A percentile compares a stretch with the other conserved stretches of the same genome.
These are phyloP conservation scores for Oostethus manadensis DNA, from an alignment of 2,113 vertebrate species.

Conservation along the genomic window DNA sequence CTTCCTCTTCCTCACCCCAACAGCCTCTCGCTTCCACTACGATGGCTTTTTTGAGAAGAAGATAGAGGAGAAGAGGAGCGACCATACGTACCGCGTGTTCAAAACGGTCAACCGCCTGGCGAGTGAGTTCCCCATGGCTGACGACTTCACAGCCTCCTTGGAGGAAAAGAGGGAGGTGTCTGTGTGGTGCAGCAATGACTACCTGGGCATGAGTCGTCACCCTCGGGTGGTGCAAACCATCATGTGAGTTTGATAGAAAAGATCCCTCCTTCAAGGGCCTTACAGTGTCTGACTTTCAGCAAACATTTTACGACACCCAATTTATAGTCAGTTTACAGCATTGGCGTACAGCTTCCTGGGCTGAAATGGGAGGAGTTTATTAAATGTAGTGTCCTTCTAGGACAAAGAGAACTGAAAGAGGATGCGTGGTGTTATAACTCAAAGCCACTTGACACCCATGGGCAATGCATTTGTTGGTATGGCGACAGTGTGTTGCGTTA, in stretches of 20 bases:
- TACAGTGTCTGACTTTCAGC: too few relatives aligned
- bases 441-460: constrained; percentile 14
- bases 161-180: constrained; percentile 83
- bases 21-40: constrained; percentile 85
- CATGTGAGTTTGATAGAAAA: constrained; percentile 75
- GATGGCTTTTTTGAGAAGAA: constrained; percentile 94
- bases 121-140: constrained; percentile 88
- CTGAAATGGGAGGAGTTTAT: too few relatives aligned
- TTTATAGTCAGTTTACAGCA: too few relatives aligned
- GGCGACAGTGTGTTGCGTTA: constrained; percentile 7
- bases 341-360: too few relatives aligned
- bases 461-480: constrained; percentile 13
- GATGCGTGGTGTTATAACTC: not conserved
- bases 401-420: not conserved
- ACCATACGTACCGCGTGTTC: constrained; percentile 94
- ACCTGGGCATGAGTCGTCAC: constrained; percentile 96
- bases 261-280: too few relatives aligned
- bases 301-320: too few relatives aligned
- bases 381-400: too few relatives aligned
- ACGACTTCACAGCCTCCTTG: constrained; percentile 81
- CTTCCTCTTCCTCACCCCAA: constrained; percentile 30
- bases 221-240: constrained; percentile 83
- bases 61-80: constrained; percentile 90
- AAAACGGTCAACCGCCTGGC: constrained; percentile 93
- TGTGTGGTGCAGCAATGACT: constrained; percentile 98